Conservation (phyloP, 2,797 vertebrate species). For the Poecile montanus region DNA sequence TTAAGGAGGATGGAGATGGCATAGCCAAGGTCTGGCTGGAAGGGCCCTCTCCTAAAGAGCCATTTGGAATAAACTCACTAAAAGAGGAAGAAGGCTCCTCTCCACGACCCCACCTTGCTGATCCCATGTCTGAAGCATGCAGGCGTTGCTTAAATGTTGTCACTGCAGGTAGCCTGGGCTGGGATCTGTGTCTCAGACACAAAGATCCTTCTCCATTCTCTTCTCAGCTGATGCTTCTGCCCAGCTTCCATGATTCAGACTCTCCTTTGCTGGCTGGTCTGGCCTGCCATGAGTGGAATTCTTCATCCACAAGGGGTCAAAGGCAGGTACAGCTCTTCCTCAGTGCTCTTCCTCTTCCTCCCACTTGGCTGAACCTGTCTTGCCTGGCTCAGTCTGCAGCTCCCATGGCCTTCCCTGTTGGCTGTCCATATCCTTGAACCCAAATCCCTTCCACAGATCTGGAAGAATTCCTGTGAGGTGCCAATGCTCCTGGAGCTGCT, state of each 20-base stretch:
- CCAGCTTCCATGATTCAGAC: neutral
- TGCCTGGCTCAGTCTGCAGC: neutral
- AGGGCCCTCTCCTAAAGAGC: neutral
- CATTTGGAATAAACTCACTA: neutral
- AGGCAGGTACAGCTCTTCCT: neutral
- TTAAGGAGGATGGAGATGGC: neutral
- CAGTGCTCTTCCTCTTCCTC: neutral
- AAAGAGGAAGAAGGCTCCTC: neutral
- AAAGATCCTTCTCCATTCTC: neutral
- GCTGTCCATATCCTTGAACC: neutral
- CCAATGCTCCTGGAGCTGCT: neutral
- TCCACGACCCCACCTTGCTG: neutral
- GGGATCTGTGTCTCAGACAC: neutral
- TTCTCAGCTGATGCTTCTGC: neutral
- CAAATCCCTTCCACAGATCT: neutral
- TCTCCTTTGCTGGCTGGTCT: neutral
- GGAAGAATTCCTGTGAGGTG: neutral
- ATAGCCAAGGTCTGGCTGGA: neutral
- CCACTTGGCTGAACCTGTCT: neutral
- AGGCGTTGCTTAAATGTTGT: neutral
- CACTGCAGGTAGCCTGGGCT: neutral
- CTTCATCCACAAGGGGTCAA: accelerated
- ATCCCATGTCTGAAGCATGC: neutral
- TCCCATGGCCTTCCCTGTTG: neutral
- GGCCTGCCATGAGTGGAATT: neutral